These are phyloP conservation scores for Oncorhynchus kisutch DNA, from an alignment of 2,113 vertebrate genomes.

Conservation along the genomic window DNA sequence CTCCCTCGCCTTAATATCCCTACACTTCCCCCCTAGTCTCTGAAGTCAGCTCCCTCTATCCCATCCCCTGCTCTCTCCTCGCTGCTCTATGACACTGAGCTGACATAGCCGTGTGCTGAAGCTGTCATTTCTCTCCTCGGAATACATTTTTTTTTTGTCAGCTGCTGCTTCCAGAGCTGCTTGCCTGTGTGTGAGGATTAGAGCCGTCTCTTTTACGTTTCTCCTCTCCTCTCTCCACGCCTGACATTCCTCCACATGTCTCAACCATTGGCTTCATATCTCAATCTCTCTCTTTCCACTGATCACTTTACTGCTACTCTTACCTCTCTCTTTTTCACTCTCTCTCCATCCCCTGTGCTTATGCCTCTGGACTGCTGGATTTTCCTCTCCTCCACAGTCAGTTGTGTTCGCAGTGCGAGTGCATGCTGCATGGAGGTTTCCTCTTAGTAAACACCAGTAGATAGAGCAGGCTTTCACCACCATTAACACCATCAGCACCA, in stretches of 20 bases:
- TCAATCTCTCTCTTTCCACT: not conserved
- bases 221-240: not conserved
- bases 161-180: not conserved
- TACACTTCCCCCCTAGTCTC: not conserved
- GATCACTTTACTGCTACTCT: not conserved
- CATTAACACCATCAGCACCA: not conserved
- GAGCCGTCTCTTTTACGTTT: not conserved
- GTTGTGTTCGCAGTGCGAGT: not conserved
- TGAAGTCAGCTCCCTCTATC: not conserved
- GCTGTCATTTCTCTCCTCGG: conserved; percentile 3
- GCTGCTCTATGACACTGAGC: not conserved
- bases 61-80: not conserved
- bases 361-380: not conserved
- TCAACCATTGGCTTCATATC: not conserved
- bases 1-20: conserved; percentile 5
- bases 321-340: not conserved
- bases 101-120: not conserved
- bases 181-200: not conserved
- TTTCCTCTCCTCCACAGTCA: not conserved
- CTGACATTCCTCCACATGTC: not conserved
- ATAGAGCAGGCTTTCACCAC: too few relatives aligned
- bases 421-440: not conserved
- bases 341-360: not conserved
- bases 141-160: not conserved
- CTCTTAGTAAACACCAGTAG: not conserved